Evolutionary conservation across 1,140 invertebrate genomes (phyloP).

Genomic region (Drosophila parvula): DNA sequence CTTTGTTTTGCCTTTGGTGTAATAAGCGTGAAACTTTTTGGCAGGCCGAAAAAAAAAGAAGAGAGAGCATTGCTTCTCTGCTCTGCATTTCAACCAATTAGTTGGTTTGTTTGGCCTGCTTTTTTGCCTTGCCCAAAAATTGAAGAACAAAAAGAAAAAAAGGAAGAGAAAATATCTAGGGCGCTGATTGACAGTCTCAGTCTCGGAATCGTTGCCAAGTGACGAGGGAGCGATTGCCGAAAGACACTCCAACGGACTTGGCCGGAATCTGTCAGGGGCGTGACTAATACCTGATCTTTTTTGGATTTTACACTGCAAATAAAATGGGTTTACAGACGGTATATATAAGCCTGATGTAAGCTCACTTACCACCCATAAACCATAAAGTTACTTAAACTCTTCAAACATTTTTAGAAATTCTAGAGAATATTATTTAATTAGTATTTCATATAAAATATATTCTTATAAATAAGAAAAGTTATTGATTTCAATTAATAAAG

Average conservation of each 20-base stretch:
- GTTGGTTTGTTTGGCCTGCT: slow-evolving; percentile 63
- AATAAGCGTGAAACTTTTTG: slow-evolving; percentile 81
- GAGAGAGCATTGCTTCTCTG: slow-evolving; percentile 31
- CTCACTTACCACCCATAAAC: background rate
- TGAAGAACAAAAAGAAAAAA: slow-evolving; percentile 13
- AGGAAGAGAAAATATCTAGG: background rate
- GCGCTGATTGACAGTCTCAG: slow-evolving; percentile 73
- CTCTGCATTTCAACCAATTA: slow-evolving; percentile 78
- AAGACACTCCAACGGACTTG: slow-evolving; percentile 18
- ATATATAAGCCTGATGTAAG: background rate
- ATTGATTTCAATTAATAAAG: background rate
- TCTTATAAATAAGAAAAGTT: no score
- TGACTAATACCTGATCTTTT: slow-evolving; percentile 60
- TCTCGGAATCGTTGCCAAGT: slow-evolving; percentile 61
- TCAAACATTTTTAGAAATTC: no score
- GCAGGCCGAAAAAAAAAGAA: slow-evolving; percentile 41
- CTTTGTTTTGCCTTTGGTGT: slow-evolving; percentile 56
- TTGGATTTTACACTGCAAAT: slow-evolving; percentile 12
- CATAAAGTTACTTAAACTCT: background rate
- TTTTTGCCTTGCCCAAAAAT: slow-evolving; percentile 30
- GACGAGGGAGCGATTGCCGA: slow-evolving; percentile 57
- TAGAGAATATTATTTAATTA: no score
- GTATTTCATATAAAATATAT: no score
- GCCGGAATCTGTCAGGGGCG: slow-evolving; percentile 45
- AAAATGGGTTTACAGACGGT: background rate